Base-by-base conservation (phyloP, 2,888 invertebrate genomes). In the Tortricodes alternella region DNA sequence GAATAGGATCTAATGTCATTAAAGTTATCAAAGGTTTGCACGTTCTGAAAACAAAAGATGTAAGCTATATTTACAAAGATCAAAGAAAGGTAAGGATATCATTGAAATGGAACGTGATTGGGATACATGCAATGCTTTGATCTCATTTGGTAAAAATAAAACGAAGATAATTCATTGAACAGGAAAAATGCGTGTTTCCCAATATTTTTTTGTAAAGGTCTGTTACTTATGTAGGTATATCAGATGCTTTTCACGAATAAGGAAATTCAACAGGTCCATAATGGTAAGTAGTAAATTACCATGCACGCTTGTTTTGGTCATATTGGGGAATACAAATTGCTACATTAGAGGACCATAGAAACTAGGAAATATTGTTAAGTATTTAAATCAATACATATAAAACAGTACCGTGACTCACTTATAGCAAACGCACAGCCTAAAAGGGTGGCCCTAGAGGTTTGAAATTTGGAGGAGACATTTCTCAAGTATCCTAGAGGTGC, bases 41-140 rank as follows among this genome's bases (percentile, higher is more conserved):
- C 8, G 9, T 27, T 16, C 0, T 0, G 3, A n/a, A n/a, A 44
- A 18, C 16, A 18, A 27, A 46, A 11, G 3, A 1, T n/a, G 15
- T 35, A 4, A 38, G 15, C 8, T 16, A 9, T 7, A 11, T 37
- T n/a, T 34, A 11, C 15, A 49, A 27, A 37, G 35, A 37, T 43
- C 43, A 43, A 49, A 35, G 27, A 41, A 24, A 32, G 29, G 29
- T 8, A 27, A 43, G 13, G 48, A 27, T 34, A 46, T 46, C 46
- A 53, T 53, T 53, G 46, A 53, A 39, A 34, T 16, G 53, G 32
- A 18, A 53, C 43, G 55, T 49, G 35, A 49, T 39, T 49, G 27
- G 48, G 41, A 16, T 43, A 48, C 37, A 15, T 24, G 35, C n/a
- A 8, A 27, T 23, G 39, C 24, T 34, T 34, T 46, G 18, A 7